These are phyloP conservation scores for Protomyctophum bolini DNA, from an alignment of 2,113 vertebrate species.

Conservation along the genomic window DNA sequence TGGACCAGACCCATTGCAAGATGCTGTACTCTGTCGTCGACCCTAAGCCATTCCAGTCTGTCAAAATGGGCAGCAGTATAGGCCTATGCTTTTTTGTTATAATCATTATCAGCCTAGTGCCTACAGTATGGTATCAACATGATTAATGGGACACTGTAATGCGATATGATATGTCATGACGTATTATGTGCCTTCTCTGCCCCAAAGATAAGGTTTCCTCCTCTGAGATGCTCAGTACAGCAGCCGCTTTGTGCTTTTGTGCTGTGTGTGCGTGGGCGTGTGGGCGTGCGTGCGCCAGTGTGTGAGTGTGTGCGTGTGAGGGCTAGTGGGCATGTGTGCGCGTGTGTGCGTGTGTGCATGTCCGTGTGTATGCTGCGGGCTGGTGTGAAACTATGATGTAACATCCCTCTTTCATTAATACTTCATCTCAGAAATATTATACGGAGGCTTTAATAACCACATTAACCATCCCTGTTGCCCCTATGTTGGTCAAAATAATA, in stretches of 20 bases:
- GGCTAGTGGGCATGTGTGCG: background rate
- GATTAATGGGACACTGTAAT: background rate
- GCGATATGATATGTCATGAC: constrained; percentile 48
- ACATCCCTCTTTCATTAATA: constrained; percentile 31
- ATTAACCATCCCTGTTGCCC: no score
- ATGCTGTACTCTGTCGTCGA: no score
- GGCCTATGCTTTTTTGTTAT: no score
- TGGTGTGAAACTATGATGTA: constrained; percentile 27
- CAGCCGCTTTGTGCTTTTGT: background rate
- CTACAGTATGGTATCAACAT: background rate
- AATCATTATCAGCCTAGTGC: background rate
- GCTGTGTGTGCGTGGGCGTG: constrained; percentile 6
- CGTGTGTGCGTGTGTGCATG: background rate
- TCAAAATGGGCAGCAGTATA: background rate
- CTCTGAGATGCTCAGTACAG: constrained; percentile 11
- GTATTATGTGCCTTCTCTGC: constrained; percentile 41
- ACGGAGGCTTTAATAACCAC: background rate
- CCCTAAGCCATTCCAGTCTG: background rate
- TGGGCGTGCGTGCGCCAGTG: constrained; percentile 3
- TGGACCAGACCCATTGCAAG: no score
- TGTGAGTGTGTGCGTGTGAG: background rate
- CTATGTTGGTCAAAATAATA: no score
- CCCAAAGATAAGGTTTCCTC: constrained; percentile 25
- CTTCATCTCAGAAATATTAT: constrained; percentile 27
- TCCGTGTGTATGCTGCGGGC: constrained; percentile 10